phyloP scores from a whole-genome alignment of 1,140 invertebrate genomes.

The Tetragonula clypearis region DNA sequence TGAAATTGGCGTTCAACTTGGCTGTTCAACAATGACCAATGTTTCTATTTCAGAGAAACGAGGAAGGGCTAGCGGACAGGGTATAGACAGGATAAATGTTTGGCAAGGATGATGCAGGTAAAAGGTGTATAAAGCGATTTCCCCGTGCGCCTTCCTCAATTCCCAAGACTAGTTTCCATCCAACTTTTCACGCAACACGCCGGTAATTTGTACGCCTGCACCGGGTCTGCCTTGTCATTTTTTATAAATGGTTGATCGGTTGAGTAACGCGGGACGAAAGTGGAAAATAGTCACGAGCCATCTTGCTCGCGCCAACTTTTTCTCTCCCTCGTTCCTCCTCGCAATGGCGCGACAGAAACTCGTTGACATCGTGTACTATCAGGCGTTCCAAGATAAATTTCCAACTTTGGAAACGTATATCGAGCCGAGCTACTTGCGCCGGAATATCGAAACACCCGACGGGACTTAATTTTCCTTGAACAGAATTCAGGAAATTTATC shows the following conservation, averaged over 20 bases:
- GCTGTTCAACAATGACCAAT: constrained; percentile 15
- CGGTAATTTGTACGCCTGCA: constrained; percentile 72
- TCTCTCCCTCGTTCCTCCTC: no score
- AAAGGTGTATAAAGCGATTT: constrained; percentile 67
- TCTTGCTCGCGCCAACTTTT: no score
- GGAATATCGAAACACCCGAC: not conserved
- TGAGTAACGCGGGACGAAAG: constrained; percentile 18
- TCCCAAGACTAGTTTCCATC: constrained; percentile 75
- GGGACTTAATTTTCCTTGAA: not conserved
- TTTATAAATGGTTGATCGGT: constrained; percentile 58
- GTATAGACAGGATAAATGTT: constrained; percentile 30
- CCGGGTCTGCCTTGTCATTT: constrained; percentile 59
- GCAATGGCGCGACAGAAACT: not conserved
- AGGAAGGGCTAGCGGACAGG: not conserved
- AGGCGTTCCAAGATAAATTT: not conserved
- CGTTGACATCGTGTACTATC: not conserved
- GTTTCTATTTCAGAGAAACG: not conserved
- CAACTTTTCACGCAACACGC: constrained; percentile 55
- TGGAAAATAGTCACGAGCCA: constrained; percentile 15
- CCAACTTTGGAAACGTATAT: not conserved
- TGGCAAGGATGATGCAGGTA: constrained; percentile 53
- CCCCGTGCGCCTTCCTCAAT: constrained; percentile 69
- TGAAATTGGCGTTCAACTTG: not conserved
- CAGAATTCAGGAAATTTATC: not conserved
- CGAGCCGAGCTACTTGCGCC: not conserved